phyloP scores from a whole-genome alignment of 1,140 invertebrate species.

The Diachasmimorpha longicaudata region DNA sequence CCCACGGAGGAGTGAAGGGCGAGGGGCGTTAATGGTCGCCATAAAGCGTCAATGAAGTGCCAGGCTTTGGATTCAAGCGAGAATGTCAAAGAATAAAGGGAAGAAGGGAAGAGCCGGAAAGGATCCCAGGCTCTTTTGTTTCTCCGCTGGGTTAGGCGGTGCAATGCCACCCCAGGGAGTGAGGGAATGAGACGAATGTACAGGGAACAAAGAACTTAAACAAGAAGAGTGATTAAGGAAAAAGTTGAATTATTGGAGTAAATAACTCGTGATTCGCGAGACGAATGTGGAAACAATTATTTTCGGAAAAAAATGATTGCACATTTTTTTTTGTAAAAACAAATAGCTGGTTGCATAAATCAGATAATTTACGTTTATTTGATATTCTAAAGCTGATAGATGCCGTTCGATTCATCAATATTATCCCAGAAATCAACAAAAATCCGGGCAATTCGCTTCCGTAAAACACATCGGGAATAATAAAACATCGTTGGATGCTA shows the following conservation, averaged over 20 bases:
- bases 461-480: background rate
- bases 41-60: slow-evolving; percentile 28
- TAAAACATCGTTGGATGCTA: background rate
- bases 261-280: slow-evolving; percentile 33
- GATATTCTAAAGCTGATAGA: too few relatives aligned
- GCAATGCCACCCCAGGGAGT: background rate
- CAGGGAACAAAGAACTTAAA: slow-evolving; percentile 28
- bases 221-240: slow-evolving; percentile 36
- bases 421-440: too few relatives aligned
- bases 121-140: slow-evolving; percentile 10
- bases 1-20: background rate
- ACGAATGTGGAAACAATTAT: slow-evolving; percentile 8
- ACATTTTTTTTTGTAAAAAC: background rate
- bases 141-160: background rate
- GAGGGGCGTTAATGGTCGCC: slow-evolving; percentile 15
- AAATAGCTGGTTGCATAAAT: too few relatives aligned
- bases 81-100: background rate
- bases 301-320: background rate
- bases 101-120: background rate
- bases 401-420: too few relatives aligned
- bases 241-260: slow-evolving; percentile 32
- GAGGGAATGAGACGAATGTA: background rate
- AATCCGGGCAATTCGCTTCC: too few relatives aligned
- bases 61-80: slow-evolving; percentile 13
- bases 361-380: too few relatives aligned